Conservation (phyloP, 1,140 invertebrate species). For the Carposina sasakii region DNA sequence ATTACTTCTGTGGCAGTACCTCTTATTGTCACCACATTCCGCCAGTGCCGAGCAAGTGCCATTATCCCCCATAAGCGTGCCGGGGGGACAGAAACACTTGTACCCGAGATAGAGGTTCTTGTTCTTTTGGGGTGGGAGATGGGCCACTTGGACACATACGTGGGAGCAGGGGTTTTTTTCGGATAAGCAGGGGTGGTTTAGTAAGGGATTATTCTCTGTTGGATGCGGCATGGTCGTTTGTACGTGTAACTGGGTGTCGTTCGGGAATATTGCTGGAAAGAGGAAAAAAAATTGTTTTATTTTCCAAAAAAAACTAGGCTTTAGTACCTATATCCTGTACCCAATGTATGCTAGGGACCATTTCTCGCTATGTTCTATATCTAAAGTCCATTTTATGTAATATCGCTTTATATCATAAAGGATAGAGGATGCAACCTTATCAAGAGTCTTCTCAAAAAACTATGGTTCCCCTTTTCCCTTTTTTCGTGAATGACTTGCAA, state of each 20-base stretch:
- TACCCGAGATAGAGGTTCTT: slow-evolving; percentile 30
- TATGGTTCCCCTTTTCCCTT: no score
- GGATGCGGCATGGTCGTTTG: slow-evolving; percentile 30
- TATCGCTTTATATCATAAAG: no score
- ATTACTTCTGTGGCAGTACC: slow-evolving; percentile 75
- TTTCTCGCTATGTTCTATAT: no score
- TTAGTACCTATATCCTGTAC: no score
- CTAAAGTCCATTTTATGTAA: no score
- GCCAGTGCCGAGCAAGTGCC: slow-evolving; percentile 70
- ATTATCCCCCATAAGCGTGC: slow-evolving; percentile 63
- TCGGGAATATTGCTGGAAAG: slow-evolving; percentile 50
- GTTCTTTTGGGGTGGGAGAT: slow-evolving; percentile 8
- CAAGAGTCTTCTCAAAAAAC: no score
- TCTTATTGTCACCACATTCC: slow-evolving; percentile 67
- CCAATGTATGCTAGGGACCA: no score
- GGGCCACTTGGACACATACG: slow-evolving; percentile 76
- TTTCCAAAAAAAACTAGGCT: not conserved
- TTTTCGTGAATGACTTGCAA: no score
- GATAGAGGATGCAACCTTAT: no score
- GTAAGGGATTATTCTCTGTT: slow-evolving; percentile 67
- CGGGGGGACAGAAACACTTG: slow-evolving; percentile 77
- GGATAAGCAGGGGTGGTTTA: slow-evolving; percentile 63
- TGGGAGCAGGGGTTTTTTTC: slow-evolving; percentile 85
- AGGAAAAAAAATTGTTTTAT: slow-evolving; percentile 9
- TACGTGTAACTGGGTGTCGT: slow-evolving; percentile 40